Percentiles rank a stretch among this genome's conserved stretches.
Conservation (phyloP, 1,140 invertebrate genomes). For the Atopsyche davidsoni region DNA sequence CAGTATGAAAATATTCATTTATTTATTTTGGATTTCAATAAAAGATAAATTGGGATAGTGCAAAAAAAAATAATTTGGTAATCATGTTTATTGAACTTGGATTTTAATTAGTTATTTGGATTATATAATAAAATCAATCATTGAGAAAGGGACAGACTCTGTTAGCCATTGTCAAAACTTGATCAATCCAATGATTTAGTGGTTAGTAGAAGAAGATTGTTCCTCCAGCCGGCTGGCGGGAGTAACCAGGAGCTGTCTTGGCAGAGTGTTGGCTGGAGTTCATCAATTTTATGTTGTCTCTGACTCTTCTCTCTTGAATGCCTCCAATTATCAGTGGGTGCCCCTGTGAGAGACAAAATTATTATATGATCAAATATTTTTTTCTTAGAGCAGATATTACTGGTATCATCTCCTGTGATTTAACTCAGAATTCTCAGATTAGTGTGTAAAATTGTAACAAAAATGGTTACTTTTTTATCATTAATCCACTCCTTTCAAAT, state of each 20-base stretch:
- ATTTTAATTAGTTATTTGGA: no score
- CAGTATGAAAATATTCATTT: no score
- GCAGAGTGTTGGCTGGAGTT: conserved; percentile 60
- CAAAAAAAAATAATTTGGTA: no score
- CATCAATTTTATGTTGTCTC: conserved; percentile 57
- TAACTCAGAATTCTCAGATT: no score
- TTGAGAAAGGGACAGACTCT: no score
- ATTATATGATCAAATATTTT: neutral
- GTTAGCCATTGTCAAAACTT: no score
- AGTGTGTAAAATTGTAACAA: neutral
- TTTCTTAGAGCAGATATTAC: no score
- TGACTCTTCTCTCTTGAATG: conserved; percentile 51
- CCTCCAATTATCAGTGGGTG: conserved; percentile 53
- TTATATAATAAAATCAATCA: no score
- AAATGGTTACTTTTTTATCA: neutral
- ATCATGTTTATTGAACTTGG: no score
- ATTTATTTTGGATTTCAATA: no score
- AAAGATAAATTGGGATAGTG: no score
- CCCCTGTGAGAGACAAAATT: conserved; percentile 36
- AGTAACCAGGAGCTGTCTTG: conserved; percentile 60
- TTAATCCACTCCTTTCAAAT: neutral
- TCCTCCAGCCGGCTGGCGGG: conserved; percentile 56
- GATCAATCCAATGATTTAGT: neutral
- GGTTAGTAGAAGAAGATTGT: conserved; percentile 52
- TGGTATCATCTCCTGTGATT: no score